Evolutionary conservation across 2,113 vertebrate species (phyloP), one percentile per base, ranked within the genome.

Genomic region (Bungarus multicinctus): DNA sequence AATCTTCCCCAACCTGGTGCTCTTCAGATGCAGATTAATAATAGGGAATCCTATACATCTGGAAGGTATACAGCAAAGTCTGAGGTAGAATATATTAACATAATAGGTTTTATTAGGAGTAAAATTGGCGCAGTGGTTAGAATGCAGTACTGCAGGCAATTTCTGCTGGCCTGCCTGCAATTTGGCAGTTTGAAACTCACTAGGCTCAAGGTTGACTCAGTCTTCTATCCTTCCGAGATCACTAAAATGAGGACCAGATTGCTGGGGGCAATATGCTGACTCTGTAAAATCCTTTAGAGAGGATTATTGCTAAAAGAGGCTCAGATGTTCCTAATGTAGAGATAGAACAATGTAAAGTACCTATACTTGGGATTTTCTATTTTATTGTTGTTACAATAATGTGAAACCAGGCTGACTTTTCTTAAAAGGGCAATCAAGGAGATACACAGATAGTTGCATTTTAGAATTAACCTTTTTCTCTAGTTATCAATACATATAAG

Each of bases 401-500:
- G 93, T 94, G 88, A 95, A 94, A 95, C 92, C 55, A 50, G 50
- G 90, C 74, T 91, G 74, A 45, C 95, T 94, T 93, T 91, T 50
- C 30, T 25, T 0, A 92, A 64, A 90, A 87, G 22, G 52, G 88
- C 14, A 22, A 85, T 52, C 34, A 53, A 87, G 30, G 16, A n/a
- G 27, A 89, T 81, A 39, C 20, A 81, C 34, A 81, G 7, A 27
- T 85, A 89, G 88, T 58, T 95, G 93, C 90, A 23, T 54, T 93
- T 93, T 93, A 90, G 95, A 92, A 88, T 55, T 30, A 43, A 93
- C 64, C 50, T 94, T 8, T 12, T 89, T 54, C 92, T 87, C 43
- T 95, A 94, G 55, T 89, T 94, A 93, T 0, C 54, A 95, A 94
- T 94, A 85, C 88, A 57, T 90, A 94, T 90, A 94, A 94, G 90